Evolutionary conservation across 2,888 invertebrate species (phyloP).

Genomic region (Erannis defoliaria): DNA sequence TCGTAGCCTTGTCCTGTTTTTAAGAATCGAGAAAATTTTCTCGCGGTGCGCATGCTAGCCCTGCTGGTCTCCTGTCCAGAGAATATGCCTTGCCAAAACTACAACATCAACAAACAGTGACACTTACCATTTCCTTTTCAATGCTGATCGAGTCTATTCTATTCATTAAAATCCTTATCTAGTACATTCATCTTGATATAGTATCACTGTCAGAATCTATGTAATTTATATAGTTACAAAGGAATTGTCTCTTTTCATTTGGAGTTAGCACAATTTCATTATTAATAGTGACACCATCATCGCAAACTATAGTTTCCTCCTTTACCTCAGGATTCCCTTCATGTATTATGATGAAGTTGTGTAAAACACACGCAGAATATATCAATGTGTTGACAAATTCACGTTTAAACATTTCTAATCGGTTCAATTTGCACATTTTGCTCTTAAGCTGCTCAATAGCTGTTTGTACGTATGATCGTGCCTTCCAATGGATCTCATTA

Average conservation of each 20-base stretch:
- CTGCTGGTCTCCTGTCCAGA: background rate
- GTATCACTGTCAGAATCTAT: slow-evolving; percentile 57
- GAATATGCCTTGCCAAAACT: background rate
- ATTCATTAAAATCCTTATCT: background rate
- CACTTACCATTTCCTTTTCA: slow-evolving; percentile 7
- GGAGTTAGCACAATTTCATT: slow-evolving; percentile 71
- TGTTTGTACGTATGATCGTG: slow-evolving; percentile 70
- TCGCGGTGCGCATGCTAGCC: no score
- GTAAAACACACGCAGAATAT: slow-evolving; percentile 73
- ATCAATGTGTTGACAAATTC: slow-evolving; percentile 68
- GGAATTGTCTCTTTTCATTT: slow-evolving; percentile 75
- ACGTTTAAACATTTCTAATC: slow-evolving; percentile 67
- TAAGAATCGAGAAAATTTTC: no score
- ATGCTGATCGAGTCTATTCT: background rate
- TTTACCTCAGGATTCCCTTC: slow-evolving; percentile 74
- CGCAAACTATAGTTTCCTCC: slow-evolving; percentile 68
- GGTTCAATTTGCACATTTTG: slow-evolving; percentile 72
- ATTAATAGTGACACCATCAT: slow-evolving; percentile 74
- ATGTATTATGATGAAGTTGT: slow-evolving; percentile 77
- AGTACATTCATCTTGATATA: slow-evolving; percentile 19
- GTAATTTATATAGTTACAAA: slow-evolving; percentile 80
- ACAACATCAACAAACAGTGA: no score
- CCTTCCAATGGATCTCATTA: slow-evolving; percentile 77
- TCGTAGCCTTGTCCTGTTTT: no score
- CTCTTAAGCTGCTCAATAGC: slow-evolving; percentile 76